These are phyloP conservation scores for Pogonocichla stellata DNA, from an alignment of 2,113 vertebrate species.

Conservation along the genomic window DNA sequence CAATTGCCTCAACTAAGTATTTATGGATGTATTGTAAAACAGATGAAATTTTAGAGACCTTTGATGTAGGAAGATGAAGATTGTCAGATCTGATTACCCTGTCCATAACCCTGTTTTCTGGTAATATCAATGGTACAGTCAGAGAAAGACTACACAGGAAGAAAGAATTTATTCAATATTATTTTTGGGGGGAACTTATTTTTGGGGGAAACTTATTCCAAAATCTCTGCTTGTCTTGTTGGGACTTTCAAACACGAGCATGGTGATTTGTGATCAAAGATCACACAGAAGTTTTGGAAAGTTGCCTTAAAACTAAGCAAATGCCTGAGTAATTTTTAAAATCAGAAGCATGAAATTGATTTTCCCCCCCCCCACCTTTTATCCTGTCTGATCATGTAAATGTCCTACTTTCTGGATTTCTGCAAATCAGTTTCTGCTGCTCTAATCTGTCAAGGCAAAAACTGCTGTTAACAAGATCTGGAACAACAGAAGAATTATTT, in stretches of 20 bases:
- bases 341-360: background rate
- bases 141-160: background rate
- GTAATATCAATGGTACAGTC: background rate
- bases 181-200: background rate
- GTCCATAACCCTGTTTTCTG: background rate
- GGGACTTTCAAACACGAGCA: rapidly evolving
- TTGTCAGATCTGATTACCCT: background rate
- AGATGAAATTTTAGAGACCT: background rate
- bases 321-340: background rate
- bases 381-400: background rate
- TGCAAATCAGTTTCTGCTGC: background rate
- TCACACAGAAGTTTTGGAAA: background rate
- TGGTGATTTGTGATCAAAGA: background rate
- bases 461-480: background rate
- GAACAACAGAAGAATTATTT: background rate
- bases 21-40: background rate
- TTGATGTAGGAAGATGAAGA: background rate
- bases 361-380: background rate
- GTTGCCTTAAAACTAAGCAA: background rate
- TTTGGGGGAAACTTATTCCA: background rate
- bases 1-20: background rate
- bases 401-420: background rate
- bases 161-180: background rate
- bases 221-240: background rate
- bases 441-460: background rate